Evolutionary conservation across 1,140 invertebrate genomes (phyloP), one percentile per base, ranked within the genome.

Genomic region (Spodoptera frugiperda): DNA sequence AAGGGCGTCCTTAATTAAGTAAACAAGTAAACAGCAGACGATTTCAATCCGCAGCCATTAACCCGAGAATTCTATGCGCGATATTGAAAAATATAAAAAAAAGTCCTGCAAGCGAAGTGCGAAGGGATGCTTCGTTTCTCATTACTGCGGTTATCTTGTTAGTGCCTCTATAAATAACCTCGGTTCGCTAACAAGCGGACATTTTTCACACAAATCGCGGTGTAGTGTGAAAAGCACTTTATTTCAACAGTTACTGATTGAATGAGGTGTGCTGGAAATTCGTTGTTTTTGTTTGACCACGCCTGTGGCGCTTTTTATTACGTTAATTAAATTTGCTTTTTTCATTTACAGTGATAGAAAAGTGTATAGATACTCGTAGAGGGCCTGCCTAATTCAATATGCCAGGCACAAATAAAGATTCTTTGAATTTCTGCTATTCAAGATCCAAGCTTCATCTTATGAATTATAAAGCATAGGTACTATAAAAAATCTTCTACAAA

Each of bases 81-180:
- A 67, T 49, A 67, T 67, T 67, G 63, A 67, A 67, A 67, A 67
- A 67, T 67, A 70, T 53, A 54, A 54, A 54, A n/a, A 70, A 70
- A 54, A 33, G 15, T 6, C 49, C 19, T 68, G 19, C 14, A 51
- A 53, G 55, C 54, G 39, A 46, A 73, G 33, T 63, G 61, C 61
- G 30, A 59, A 55, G 71, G 54, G 54, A 48, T 59, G 44, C 21
- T 59, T 48, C 54, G 44, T 48, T 67, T 74, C 79, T 78, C 76
- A 81, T 81, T 78, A 81, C 55, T 3, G 44, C 44, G 73, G 72
- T 76, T 76, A 81, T 72, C 79, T 81, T 78, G 79, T 81, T 81
- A 81, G 76, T 68, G 76, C 63, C 44, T 67, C 39, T 67, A 78
- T 76, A 78, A 78, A 81, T 77, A 81, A 78, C 53, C 30, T 48